Base-by-base conservation (phyloP, 2,113 vertebrate genomes). In the Rallus limicola region DNA sequence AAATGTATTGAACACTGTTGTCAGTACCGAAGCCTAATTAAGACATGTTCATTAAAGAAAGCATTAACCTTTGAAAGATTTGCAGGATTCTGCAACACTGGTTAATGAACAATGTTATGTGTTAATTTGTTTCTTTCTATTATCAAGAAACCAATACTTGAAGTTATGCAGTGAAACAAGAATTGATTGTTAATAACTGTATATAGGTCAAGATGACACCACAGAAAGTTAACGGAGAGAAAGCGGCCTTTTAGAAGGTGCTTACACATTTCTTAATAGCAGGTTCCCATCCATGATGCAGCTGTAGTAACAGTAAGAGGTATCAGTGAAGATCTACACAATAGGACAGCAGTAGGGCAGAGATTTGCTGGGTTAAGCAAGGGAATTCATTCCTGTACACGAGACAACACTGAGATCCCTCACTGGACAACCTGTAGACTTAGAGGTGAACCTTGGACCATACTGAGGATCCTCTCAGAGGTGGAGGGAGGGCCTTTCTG, bases 181-280 rank as follows among this genome's bases (percentile, higher is more conserved):
- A 93, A 96, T 93, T 85, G 90, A 95, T 82, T 90, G 86, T 83
- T 76, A 95, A 88, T 88, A 94, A 70, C 90, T 93, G 19, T 81
- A 31, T 77, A 62, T 46, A 46, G 75, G 38, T 94, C 67, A 86
- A 83, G 76, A 13, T 94, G 48, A 67, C 88, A 64, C 79, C 58
- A 60, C 79, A 86, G 58, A 74, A 91, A 90, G 88, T 88, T 92
- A 82, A 11, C 38, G 59, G 60, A 53, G 79, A 86, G 72, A 91
- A 96, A 96, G 60, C 58, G 18, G 68, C 59, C 62, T 93, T 96
- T 95, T 96, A 93, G 82, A 84, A 79, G 26, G 34, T 68, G 28
- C 56, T 96, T 95, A 71, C 82, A 36, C 67, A 74, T 90, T 96
- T 93, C 64, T 93, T 96, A 59, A 90, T 79, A 91, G 77, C 14